Evolutionary conservation across 2,797 vertebrate species (phyloP).

Genomic region (Acridotheres tristis): DNA sequence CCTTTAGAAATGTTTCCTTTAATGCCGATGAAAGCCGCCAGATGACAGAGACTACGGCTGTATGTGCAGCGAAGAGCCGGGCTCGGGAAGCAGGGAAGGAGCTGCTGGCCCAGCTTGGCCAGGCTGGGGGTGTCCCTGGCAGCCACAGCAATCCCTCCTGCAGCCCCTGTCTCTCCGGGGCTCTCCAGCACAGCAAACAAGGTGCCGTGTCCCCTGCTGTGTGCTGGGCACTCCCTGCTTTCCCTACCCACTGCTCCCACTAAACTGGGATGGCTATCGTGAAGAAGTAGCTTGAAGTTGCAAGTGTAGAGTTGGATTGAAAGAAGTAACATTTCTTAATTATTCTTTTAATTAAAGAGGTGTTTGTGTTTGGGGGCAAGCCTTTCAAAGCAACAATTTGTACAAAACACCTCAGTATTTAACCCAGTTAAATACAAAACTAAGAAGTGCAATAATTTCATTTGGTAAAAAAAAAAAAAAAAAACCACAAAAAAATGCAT

Average conservation of each 20-base stretch:
- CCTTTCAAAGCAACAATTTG: background rate
- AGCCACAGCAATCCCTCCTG: background rate
- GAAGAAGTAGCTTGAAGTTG: background rate
- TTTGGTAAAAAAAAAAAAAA: background rate
- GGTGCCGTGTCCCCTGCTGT: background rate
- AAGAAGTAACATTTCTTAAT: background rate
- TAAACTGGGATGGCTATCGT: fast-evolving
- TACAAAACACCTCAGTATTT: background rate
- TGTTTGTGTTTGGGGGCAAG: background rate
- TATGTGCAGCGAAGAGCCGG: background rate
- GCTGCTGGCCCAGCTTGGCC: background rate
- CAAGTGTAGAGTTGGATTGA: background rate
- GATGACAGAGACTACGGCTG: background rate
- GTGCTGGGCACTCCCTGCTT: background rate
- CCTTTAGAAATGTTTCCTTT: slow-evolving; percentile 40
- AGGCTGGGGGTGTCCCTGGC: background rate
- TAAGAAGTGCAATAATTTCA: background rate
- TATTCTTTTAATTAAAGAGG: background rate
- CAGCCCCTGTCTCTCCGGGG: fast-evolving
- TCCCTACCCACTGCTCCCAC: background rate
- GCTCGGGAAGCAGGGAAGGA: background rate
- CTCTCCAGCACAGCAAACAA: background rate
- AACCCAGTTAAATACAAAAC: background rate
- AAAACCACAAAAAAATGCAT: background rate
- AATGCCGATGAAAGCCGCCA: slow-evolving; percentile 23